Percentiles rank a stretch among this genome's conserved stretches.
phyloP scores from a whole-genome alignment of 1,140 invertebrate genomes.

The Drosophila pallidifrons region DNA sequence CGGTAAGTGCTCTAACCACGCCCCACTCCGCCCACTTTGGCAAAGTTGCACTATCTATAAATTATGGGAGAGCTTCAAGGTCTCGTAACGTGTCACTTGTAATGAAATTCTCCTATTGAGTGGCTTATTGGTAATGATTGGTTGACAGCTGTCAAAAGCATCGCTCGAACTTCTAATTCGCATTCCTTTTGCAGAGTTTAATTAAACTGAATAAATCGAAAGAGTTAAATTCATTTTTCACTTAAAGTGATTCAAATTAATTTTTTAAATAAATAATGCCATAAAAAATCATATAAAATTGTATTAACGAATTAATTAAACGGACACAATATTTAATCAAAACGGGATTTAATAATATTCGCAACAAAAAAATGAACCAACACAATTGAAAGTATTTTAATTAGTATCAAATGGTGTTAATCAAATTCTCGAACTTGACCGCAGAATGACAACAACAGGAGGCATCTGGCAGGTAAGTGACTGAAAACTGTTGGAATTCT shows the following conservation, averaged over 20 bases:
- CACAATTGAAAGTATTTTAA: conserved; percentile 40
- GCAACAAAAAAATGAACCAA: background rate
- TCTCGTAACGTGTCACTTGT: conserved; percentile 41
- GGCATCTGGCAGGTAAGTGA: background rate
- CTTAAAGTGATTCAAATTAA: conserved; percentile 11
- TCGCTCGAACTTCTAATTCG: conserved; percentile 4
- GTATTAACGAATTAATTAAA: background rate
- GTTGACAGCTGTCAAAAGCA: conserved; percentile 66
- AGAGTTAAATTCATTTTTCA: background rate
- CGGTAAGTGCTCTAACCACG: conserved; percentile 60
- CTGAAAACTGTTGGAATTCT: conserved; percentile 7
- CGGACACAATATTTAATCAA: conserved; percentile 3
- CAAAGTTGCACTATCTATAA: conserved; percentile 17
- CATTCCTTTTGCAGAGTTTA: conserved; percentile 34
- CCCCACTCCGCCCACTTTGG: conserved; percentile 15
- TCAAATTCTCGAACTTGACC: conserved; percentile 52
- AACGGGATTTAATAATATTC: conserved; percentile 7
- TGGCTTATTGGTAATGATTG: conserved; percentile 32
- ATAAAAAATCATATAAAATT: conserved; percentile 9
- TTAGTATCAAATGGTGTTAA: conserved; percentile 58
- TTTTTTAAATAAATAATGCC: background rate
- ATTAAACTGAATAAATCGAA: conserved; percentile 38
- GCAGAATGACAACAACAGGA: conserved; percentile 45
- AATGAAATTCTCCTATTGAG: conserved; percentile 57
- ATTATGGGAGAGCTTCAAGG: conserved; percentile 66